Evolutionary conservation across 1,140 invertebrate species (phyloP), one percentile per base, ranked within the genome.

Genomic region (Reticulitermes speratus): DNA sequence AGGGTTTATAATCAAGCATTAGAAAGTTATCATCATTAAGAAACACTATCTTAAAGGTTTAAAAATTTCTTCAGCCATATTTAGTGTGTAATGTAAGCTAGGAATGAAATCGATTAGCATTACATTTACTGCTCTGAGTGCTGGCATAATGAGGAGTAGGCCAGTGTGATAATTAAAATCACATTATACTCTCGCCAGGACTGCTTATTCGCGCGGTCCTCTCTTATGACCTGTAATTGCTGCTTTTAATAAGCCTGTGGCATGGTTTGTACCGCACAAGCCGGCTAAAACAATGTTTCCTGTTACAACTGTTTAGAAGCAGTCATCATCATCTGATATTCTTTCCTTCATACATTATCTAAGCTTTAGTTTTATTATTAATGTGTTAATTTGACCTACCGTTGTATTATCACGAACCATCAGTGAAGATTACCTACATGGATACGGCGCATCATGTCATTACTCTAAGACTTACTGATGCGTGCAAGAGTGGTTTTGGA

Each of bases 311-410:
- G n/a, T 30, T 75, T 30, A 75, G 65, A 75, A 75, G 14, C 65
- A 75, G 9, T 16, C 19, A 19, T 55, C 52, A 55, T 55, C 19
- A 55, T 55, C 52, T 55, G 8, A 75, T 75, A 8, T 8, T 75
- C 65, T 75, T 30, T 6, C 14, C 25, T 75, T n/a, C 65, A 75
- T 75, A 9, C 65, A 75, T 75, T 75, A n/a, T 75, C n/a, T 75
- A 75, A 55, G 16, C 52, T 21, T 19, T 12, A 19, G 52, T 55
- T 55, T 75, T 75, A 30, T 75, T 30, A 75, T 75, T 75, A 75
- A 75, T 75, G 65, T 75, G n/a, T 75, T 75, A 75, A 75, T 75
- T 55, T 30, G n/a, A 75, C 65, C 65, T 75, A 30, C 65, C 65
- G 65, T 75, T 75, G n/a, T 25, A n/a, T 75, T 30, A 75, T 75